Base-by-base conservation (phyloP, 2,888 invertebrate genomes). In the Leucania comma region DNA sequence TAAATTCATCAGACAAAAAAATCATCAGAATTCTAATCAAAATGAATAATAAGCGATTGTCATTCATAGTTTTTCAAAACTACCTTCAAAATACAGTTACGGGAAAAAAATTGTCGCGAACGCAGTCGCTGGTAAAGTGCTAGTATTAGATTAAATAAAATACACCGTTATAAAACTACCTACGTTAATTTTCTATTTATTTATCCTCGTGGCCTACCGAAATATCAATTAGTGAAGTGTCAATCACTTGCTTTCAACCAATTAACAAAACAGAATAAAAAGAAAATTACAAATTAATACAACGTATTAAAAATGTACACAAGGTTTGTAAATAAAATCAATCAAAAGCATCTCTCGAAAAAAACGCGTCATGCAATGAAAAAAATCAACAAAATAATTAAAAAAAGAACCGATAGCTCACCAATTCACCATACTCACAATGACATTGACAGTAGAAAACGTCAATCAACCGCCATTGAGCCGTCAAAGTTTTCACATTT, bases 381-480 rank as follows among this genome's bases (percentile, higher is more conserved):
- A 76, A 75, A 57, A 50, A 48, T 29, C 50, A 63, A 81, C 35
- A 58, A 56, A 32, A 20, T 75, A 76, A 67, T 71, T 81, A 46
- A 46, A 35, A 62, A 63, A 81, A 72, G 32, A 63, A 57, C 68
- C 53, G 53, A 65, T 78, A 74, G 42, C 53, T 59, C 61, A 65
- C 22, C 50, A 20, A 42, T 42, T 42, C 20, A 12, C 48, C 59
- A 46, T 53, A 60, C 22, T 68, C 59, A 64, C 54, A 59, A 46
- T 72, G 73, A 62, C 79, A 59, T 58, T 72, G 74, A 63, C 79
- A 63, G 68, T 56, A 64, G 32, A 17, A 42, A 62, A 72, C 69
- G 83, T 80, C 77, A 83, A 82, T 83, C 81, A 83, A 32, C 20
- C 46, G 59, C 74, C 65, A 72, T 83, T 83, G 82, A 80, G 48